phyloP scores from a whole-genome alignment of 1,140 invertebrate species.

The Macrobrachium rosenbergii region DNA sequence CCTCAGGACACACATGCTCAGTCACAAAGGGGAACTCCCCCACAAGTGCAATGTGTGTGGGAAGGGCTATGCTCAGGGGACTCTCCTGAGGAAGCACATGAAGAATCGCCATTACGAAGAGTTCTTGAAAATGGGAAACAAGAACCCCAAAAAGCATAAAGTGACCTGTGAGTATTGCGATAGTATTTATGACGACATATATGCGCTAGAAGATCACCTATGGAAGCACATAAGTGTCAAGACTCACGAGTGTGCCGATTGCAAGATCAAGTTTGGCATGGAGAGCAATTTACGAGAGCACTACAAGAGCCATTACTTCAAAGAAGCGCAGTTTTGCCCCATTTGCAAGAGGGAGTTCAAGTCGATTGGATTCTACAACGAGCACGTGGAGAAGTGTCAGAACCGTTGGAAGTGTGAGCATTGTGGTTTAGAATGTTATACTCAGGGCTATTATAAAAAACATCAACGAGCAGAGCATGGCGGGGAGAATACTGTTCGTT shows the following conservation, averaged over 20 bases:
- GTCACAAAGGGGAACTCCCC: conserved; percentile 61
- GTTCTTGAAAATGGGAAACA: conserved; percentile 55
- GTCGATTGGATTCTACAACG: conserved; percentile 63
- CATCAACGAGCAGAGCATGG: conserved; percentile 54
- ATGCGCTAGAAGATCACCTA: conserved; percentile 61
- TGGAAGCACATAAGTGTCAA: conserved; percentile 63
- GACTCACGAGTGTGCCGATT: conserved; percentile 55
- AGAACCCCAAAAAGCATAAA: conserved; percentile 63
- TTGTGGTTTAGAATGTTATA: conserved; percentile 54
- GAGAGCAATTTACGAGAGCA: conserved; percentile 61
- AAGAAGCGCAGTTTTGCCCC: conserved; percentile 56
- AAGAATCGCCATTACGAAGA: conserved; percentile 64
- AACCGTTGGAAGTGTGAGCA: conserved; percentile 63
- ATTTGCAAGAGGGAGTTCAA: conserved; percentile 64
- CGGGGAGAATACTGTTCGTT: conserved; percentile 44
- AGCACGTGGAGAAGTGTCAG: conserved; percentile 61
- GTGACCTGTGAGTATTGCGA: conserved; percentile 61
- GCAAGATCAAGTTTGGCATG: conserved; percentile 64
- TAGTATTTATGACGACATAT: conserved; percentile 43
- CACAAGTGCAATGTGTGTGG: conserved; percentile 59
- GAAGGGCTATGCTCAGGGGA: conserved; percentile 63
- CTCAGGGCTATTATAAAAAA: conserved; percentile 58
- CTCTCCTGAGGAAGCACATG: conserved; percentile 65
- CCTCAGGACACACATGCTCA: conserved; percentile 61
- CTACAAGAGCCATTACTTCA: conserved; percentile 65